phyloP scores from a whole-genome alignment of 2,113 vertebrate species.

The Craseonycteris thonglongyai region DNA sequence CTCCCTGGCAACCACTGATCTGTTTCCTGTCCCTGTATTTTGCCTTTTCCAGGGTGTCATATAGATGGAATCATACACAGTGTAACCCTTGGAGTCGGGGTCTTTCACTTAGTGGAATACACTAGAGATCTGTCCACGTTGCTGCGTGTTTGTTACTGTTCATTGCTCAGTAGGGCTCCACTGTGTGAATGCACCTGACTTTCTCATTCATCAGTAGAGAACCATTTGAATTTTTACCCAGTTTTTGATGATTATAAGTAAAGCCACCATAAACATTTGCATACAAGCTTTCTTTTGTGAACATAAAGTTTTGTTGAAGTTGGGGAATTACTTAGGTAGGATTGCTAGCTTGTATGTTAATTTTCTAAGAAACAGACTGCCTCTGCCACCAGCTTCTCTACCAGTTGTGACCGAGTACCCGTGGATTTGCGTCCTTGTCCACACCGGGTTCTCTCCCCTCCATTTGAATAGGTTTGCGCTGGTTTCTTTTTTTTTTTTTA shows the following conservation, averaged over 20 bases:
- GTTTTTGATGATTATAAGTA: background rate
- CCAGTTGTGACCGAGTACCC: too few relatives aligned
- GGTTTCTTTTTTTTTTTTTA: background rate
- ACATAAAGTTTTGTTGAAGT: background rate
- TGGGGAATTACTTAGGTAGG: background rate
- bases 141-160: background rate
- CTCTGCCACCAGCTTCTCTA: background rate
- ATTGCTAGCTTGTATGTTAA: background rate
- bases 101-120: background rate
- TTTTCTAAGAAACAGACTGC: background rate
- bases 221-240: background rate
- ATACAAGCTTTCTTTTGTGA: background rate
- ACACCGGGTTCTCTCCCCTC: background rate
- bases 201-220: background rate
- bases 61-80: background rate
- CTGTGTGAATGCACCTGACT: too few relatives aligned
- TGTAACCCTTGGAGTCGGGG: background rate
- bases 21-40: background rate
- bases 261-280: background rate
- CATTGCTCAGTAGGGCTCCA: background rate
- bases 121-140: background rate
- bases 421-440: rapidly evolving
- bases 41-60: background rate
- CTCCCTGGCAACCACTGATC: background rate
- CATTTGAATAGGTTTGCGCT: background rate